A percentile compares a stretch with the other conserved stretches of the same genome.
Conservation (phyloP, 2,113 vertebrate species). For the Paedocypris sp. region DNA sequence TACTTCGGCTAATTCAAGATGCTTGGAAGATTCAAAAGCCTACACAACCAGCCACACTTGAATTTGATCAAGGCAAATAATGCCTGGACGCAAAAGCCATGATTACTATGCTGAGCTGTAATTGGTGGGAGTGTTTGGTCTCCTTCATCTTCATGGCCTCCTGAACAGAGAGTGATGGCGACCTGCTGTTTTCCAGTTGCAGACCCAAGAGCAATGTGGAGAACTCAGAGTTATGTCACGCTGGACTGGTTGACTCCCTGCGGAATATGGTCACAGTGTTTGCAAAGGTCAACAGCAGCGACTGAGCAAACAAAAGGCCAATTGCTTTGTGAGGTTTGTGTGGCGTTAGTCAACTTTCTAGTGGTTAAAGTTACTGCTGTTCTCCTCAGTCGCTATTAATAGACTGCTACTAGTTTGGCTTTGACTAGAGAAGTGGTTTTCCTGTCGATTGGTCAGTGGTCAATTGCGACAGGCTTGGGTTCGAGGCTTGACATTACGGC, state of each 20-base stretch:
- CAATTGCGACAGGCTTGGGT: no score
- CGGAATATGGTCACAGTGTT: constrained; percentile 20
- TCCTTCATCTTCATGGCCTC: background rate
- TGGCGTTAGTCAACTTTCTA: no score
- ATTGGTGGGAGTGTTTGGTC: background rate
- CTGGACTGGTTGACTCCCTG: constrained; percentile 14
- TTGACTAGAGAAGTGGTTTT: no score
- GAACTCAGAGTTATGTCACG: constrained; percentile 19
- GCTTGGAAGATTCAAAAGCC: background rate
- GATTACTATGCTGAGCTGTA: constrained; percentile 10
- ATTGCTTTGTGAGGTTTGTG: no score
- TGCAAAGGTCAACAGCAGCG: constrained; percentile 28
- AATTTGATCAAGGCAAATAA: background rate
- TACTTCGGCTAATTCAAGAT: background rate
- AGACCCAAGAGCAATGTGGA: constrained; percentile 11
- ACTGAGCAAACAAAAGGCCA: constrained; percentile 21
- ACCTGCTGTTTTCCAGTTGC: constrained; percentile 32
- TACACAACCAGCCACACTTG: background rate
- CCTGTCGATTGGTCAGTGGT: no score
- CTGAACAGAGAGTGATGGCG: constrained; percentile 22
- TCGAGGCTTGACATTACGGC: no score
- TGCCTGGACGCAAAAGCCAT: background rate
- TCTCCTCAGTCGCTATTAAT: no score
- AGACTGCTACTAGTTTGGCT: no score
- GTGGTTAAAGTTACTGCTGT: no score